phyloP scores from a whole-genome alignment of 2,797 vertebrate species.

The Sebastes matsubarae region DNA sequence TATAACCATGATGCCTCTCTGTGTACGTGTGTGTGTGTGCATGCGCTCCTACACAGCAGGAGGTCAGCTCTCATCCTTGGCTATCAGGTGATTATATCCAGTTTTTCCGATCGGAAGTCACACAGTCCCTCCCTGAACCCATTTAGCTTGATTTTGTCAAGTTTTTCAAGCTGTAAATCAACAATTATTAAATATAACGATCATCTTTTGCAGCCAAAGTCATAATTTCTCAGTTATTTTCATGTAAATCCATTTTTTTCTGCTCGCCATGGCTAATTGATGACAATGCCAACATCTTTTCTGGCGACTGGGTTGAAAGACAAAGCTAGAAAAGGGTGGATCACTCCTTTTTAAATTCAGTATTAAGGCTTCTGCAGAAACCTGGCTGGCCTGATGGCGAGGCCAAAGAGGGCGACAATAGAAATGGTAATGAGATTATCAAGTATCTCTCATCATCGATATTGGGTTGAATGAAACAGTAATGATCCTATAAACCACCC shows the following conservation, averaged over 20 bases:
- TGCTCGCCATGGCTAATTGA: background rate
- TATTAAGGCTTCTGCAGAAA: background rate
- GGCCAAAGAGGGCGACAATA: background rate
- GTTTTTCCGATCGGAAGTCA: slow-evolving; percentile 34
- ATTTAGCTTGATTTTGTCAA: background rate
- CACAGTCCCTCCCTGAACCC: slow-evolving; percentile 3
- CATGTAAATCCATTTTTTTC: accelerated
- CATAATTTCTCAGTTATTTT: background rate
- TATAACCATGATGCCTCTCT: slow-evolving; percentile 3
- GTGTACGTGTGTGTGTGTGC: background rate
- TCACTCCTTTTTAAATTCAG: background rate
- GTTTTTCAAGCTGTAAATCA: background rate
- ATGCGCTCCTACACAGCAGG: background rate
- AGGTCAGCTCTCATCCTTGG: slow-evolving; percentile 1
- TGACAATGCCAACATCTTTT: too few species aligned
- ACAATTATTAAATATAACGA: background rate
- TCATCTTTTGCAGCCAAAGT: background rate
- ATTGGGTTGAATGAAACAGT: background rate
- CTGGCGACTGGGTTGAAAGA: background rate
- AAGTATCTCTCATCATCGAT: background rate
- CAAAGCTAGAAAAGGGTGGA: too few species aligned
- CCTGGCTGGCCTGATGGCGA: too few species aligned
- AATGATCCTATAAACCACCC: background rate
- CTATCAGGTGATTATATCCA: slow-evolving; percentile 42
- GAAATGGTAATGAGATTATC: background rate